Base-by-base conservation (phyloP, 2,888 invertebrate species). In the Tillus elongatus region DNA sequence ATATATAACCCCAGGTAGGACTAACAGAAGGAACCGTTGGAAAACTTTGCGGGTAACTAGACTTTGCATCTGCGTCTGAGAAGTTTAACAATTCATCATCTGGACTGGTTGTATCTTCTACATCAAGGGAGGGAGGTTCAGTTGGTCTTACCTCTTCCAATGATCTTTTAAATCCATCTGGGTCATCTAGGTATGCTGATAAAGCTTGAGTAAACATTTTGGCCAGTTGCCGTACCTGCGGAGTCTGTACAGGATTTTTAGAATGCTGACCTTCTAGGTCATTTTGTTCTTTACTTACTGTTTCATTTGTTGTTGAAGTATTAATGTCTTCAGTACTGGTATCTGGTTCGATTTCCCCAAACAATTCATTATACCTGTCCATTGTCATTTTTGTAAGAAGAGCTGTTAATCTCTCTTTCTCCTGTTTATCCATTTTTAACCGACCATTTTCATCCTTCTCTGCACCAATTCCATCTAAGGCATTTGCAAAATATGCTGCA, bases 191-290 rank as follows among this genome's bases (percentile, higher is more conserved):
- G 49, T 88, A 89, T 1, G 83, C 84, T 1, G 84, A 82, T 10
- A 89, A 63, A 0, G 87, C 88, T 53, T 85, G 79, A 0, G 87
- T 87, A 52, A 89, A 89, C 2, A 88, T 83, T 63, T 84, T 82
- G 1, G 88, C 88, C 3, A 88, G 62, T 61, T 87, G 83, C 35
- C 87, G 71, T 0, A 87, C 74, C 61, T 80, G 73, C n/a, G 82
- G 72, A 43, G 59, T 58, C 8, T 75, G 72, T 3, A 81, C 60
- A 0, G 79, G 75, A 13, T 75, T 74, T 53, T 76, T 72, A 51
- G 80, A 70, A 61, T 83, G 75, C 53, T 78, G 72, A 36, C 74
- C 64, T 30, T 75, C 70, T 6, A 78, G 58, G 55, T 79, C 77
- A 33, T 64, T n/a, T n/a, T n/a, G n/a, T n/a, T n/a, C n/a, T n/a